These are phyloP conservation scores for Betta splendens DNA, from an alignment of 2,797 vertebrate species.

Conservation along the genomic window DNA sequence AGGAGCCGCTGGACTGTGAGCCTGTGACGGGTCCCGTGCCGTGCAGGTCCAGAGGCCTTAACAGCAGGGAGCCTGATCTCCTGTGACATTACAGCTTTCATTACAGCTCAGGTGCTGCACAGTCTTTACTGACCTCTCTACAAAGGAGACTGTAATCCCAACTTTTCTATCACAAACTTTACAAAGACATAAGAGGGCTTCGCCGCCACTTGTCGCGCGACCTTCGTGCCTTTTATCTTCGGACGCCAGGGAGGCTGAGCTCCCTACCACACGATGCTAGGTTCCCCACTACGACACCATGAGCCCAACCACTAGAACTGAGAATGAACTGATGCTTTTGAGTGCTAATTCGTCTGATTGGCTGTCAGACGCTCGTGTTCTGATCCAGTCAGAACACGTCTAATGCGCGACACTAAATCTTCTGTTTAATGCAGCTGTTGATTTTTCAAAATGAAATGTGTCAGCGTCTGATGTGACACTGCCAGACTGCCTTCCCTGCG, in stretches of 20 bases:
- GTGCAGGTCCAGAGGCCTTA: constrained; percentile 34
- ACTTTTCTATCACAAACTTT: constrained; percentile 52
- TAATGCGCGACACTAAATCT: too few species aligned
- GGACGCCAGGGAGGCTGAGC: constrained; percentile 3
- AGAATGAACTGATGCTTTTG: too few species aligned
- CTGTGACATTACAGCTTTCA: constrained; percentile 45
- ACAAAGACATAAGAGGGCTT: constrained; percentile 32
- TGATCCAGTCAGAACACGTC: too few species aligned
- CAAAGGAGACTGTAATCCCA: constrained; percentile 25
- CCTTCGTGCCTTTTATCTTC: constrained; percentile 21
- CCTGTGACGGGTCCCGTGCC: constrained; percentile 41
- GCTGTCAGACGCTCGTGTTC: too few species aligned
- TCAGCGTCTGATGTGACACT: too few species aligned
- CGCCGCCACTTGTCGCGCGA: constrained; percentile 35
- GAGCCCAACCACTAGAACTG: too few species aligned
- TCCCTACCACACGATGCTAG: not conserved
- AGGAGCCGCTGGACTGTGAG: constrained; percentile 32
- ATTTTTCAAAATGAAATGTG: too few species aligned
- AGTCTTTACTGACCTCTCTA: constrained; percentile 24
- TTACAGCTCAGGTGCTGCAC: constrained; percentile 17
- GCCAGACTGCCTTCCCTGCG: too few species aligned
- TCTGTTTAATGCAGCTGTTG: too few species aligned
- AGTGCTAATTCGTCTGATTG: too few species aligned
- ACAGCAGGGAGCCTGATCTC: constrained; percentile 47
- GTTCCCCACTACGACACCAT: too few species aligned